A percentile compares a stretch with the other conserved stretches of the same genome.
These are phyloP conservation scores for Neodiprion virginianus DNA, from an alignment of 1,140 invertebrate species.

Conservation along the genomic window DNA sequence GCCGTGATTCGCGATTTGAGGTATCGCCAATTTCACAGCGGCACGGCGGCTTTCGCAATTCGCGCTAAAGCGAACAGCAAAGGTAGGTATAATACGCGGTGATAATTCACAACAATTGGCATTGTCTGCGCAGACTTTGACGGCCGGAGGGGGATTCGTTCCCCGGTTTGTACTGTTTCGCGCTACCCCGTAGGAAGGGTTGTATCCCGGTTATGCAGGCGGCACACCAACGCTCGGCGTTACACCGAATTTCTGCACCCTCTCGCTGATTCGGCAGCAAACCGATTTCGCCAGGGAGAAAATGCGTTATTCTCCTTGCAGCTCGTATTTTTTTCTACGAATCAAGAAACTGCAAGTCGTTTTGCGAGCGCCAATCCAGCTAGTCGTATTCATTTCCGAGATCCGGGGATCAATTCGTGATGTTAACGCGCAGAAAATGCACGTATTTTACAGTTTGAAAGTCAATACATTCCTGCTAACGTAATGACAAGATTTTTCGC, in stretches of 20 bases:
- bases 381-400: too few relatives aligned
- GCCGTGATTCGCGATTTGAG: too few relatives aligned
- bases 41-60: not conserved
- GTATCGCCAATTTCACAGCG: too few relatives aligned
- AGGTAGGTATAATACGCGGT: not conserved
- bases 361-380: too few relatives aligned
- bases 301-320: too few relatives aligned
- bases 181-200: not conserved
- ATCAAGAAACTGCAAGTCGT: too few relatives aligned
- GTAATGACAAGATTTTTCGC: too few relatives aligned
- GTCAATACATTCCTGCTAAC: too few relatives aligned
- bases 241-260: not conserved
- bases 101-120: constrained; percentile 5
- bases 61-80: not conserved
- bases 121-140: not conserved
- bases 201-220: not conserved
- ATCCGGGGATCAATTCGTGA: too few relatives aligned
- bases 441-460: too few relatives aligned
- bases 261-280: not conserved
- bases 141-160: not conserved
- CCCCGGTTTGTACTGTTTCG: not conserved
- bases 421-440: too few relatives aligned
- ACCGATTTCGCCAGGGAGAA: not conserved
- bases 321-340: too few relatives aligned
- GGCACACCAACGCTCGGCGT: not conserved